Percentiles rank a stretch among this genome's conserved stretches.
phyloP scores from a whole-genome alignment of 2,797 vertebrate genomes.

The Merluccius polli region DNA sequence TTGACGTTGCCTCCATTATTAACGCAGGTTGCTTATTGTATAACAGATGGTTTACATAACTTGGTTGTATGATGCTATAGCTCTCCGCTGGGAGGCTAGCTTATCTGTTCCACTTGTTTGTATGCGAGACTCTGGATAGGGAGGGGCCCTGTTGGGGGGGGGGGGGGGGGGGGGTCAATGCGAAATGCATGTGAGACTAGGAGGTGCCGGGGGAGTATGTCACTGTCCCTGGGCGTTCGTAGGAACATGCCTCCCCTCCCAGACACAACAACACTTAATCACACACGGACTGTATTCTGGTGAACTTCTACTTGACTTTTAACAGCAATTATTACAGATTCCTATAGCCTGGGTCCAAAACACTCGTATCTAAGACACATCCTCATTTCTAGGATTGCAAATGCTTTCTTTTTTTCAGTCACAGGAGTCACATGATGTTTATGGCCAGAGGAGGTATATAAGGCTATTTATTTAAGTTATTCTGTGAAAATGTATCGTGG shows the following conservation, averaged over 20 bases:
- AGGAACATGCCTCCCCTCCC: constrained; percentile 17
- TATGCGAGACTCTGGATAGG: constrained; percentile 35
- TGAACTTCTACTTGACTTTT: constrained; percentile 9
- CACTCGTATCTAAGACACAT: too few relatives aligned
- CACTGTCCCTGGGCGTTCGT: constrained; percentile 28
- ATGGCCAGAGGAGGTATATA: too few relatives aligned
- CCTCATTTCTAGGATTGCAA: constrained; percentile 10
- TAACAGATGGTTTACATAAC: constrained; percentile 65
- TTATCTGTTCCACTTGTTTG: constrained; percentile 45
- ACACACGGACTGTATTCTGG: constrained; percentile 4
- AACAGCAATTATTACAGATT: background rate
- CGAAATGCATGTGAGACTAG: constrained; percentile 24
- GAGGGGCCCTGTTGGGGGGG: constrained; percentile 30
- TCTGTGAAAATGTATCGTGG: too few relatives aligned
- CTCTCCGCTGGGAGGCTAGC: constrained; percentile 34
- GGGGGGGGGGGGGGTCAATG: background rate
- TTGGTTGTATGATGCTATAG: constrained; percentile 32
- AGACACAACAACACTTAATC: constrained; percentile 23
- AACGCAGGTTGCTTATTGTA: constrained; percentile 55
- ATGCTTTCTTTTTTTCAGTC: background rate
- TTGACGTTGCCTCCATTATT: constrained; percentile 63
- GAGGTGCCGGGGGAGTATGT: constrained; percentile 40
- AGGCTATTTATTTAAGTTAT: too few relatives aligned
- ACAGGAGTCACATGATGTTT: background rate
- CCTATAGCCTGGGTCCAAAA: background rate